Conservation (phyloP, 2,797 vertebrate genomes). For the Microctenopoma stevenorrisi region DNA sequence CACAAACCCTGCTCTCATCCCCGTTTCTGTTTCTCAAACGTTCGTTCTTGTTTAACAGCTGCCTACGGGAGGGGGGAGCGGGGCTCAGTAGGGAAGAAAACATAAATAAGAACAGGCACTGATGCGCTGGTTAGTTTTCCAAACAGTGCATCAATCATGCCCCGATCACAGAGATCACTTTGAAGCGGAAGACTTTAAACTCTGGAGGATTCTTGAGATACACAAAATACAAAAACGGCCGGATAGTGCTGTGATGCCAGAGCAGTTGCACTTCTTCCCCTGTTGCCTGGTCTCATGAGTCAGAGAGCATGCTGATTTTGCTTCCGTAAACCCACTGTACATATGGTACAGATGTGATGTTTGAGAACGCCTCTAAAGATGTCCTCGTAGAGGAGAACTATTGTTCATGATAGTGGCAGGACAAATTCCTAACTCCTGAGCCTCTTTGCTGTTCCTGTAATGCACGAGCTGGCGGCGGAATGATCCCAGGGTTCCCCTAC, state of each 20-base stretch:
- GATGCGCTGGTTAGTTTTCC: not conserved
- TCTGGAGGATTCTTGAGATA: slow-evolving; percentile 1
- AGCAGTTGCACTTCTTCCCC: not conserved
- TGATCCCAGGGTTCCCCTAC: slow-evolving; percentile 16
- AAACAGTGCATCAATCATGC: not conserved
- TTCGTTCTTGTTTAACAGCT: no score
- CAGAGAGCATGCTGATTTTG: slow-evolving; percentile 4
- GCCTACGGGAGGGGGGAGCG: no score
- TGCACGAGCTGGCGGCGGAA: slow-evolving; percentile 14
- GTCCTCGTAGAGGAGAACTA: not conserved
- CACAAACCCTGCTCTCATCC: no score
- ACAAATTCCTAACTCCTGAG: not conserved
- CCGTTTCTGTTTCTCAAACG: no score
- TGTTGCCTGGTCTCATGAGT: not conserved
- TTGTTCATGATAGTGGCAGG: no score
- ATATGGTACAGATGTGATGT: not conserved
- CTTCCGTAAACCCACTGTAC: not conserved
- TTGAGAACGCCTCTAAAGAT: not conserved
- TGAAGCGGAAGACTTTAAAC: not conserved
- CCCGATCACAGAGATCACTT: not conserved
- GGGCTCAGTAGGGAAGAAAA: no score
- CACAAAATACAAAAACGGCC: not conserved
- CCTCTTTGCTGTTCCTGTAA: slow-evolving; percentile 5
- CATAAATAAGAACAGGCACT: not conserved
- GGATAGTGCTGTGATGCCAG: not conserved